Base-by-base conservation (phyloP, 2,888 invertebrate species). In the Platyscelio sp. region DNA sequence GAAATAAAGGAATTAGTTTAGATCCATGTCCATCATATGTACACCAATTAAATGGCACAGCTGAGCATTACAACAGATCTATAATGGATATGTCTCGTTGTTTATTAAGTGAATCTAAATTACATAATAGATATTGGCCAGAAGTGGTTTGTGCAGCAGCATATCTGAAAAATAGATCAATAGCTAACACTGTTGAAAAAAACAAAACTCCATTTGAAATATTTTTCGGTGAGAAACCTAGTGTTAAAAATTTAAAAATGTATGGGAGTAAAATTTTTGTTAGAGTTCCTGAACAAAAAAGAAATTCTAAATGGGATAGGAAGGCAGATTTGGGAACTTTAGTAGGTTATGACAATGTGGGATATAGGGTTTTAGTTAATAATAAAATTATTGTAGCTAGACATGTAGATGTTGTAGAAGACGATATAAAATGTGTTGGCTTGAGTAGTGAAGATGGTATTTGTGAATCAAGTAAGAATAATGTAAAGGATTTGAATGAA, bases 261-360 rank as follows among this genome's bases (percentile, higher is more conserved):
- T 88, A 85, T 51, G 87, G 86, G n/a, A 88, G 87, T 71, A 54
- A 54, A 79, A 85, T 86, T 9, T 89, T 85, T 83, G 84, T 86
- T 2, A 79, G 86, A 71, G 54, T 78, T 20, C 89, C 88, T 18
- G 87, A 88, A 76, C 11, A 56, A 6, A 27, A 56, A 33, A 74
- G 79, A 58, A 70, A 33, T 38, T 72, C 46, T 3, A 84, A 84
- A 56, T 84, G 75, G 83, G 83, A 83, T 49, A 33, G 40, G 22
- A 78, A 83, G 49, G 78, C 83, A 0, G 49, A 85, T 18, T 18
- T 87, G 22, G 86, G 85, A 18, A 65, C 74, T 29, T 54, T 88
- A 24, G 46, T 87, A 26, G 86, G 86, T 15, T 87, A 87, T 54
- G 68, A 24, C n/a, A 67, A 86, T 22, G 49, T 40, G 13, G 84